Conservation (phyloP, 2,113 vertebrate species). For the Phyllostomus discolor region DNA sequence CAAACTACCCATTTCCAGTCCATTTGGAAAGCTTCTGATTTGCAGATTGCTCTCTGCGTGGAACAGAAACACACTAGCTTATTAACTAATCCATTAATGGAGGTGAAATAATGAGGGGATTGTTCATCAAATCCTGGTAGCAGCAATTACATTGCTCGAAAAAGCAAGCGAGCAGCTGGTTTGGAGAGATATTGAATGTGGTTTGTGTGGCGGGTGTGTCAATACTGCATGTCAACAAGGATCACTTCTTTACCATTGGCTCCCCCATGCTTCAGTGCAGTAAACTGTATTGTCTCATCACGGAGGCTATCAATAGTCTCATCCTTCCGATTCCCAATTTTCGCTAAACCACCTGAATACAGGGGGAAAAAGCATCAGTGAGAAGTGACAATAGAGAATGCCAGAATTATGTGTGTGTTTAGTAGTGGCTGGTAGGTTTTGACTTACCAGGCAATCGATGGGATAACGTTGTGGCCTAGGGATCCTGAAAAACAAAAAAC, state of each 20-base stretch:
- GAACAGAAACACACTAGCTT: slow-evolving; percentile 26
- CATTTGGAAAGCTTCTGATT: slow-evolving; percentile 38
- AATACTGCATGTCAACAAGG: background rate
- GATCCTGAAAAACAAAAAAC: background rate
- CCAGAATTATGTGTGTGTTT: background rate
- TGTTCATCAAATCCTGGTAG: background rate
- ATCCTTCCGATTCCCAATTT: background rate
- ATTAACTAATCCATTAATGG: background rate
- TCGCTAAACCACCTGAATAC: background rate
- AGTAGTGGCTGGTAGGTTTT: background rate
- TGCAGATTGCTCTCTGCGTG: slow-evolving; percentile 10
- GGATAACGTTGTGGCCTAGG: background rate
- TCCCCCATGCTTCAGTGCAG: background rate
- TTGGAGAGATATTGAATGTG: slow-evolving; percentile 29
- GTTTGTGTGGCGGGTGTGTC: slow-evolving; percentile 54
- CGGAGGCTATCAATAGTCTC: background rate
- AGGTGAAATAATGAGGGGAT: background rate
- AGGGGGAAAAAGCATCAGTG: background rate
- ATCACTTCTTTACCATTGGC: background rate
- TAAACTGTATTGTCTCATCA: background rate
- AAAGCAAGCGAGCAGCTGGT: background rate
- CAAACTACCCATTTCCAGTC: slow-evolving; percentile 7
- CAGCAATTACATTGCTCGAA: background rate
- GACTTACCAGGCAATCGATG: background rate
- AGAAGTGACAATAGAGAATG: background rate